A percentile compares a stretch with the other conserved stretches of the same genome.
Conservation (phyloP, 2,888 invertebrate species). For the Lasioglossum pauxillum region DNA sequence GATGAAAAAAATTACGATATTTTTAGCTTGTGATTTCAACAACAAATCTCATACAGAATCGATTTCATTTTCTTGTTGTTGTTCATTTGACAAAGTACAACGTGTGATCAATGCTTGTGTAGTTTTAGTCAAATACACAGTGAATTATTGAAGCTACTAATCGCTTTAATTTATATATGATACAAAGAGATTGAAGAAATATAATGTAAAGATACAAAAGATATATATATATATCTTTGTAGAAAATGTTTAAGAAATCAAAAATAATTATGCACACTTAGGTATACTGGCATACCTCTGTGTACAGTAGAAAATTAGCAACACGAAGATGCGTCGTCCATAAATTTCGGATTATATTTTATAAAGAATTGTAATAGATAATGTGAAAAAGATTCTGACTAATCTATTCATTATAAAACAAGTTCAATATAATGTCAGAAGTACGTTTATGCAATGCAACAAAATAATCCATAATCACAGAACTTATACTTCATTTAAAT, state of each 20-base stretch:
- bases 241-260: slow-evolving; percentile 62
- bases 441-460: slow-evolving; percentile 68
- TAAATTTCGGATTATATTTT: slow-evolving; percentile 78
- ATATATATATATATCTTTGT: slow-evolving; percentile 33
- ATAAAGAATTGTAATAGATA: slow-evolving; percentile 63
- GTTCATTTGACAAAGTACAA: slow-evolving; percentile 41
- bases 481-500: slow-evolving; percentile 41
- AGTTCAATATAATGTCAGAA: slow-evolving; percentile 57
- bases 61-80: slow-evolving; percentile 47
- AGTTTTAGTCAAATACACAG: slow-evolving; percentile 54
- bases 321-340: slow-evolving; percentile 70
- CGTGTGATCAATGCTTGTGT: slow-evolving; percentile 57
- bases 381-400: slow-evolving; percentile 56
- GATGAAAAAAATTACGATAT: not conserved
- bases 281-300: slow-evolving; percentile 51
- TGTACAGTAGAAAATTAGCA: slow-evolving; percentile 63
- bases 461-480: slow-evolving; percentile 36
- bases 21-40: slow-evolving; percentile 1
- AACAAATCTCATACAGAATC: slow-evolving; percentile 22
- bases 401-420: slow-evolving; percentile 47
- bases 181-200: slow-evolving; percentile 53
- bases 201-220: slow-evolving; percentile 52
- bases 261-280: slow-evolving; percentile 58
- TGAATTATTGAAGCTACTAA: slow-evolving; percentile 50
- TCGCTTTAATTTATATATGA: slow-evolving; percentile 55